Evolutionary conservation across 2,797 vertebrate genomes (phyloP).

Genomic region (Hipposideros larvatus): DNA sequence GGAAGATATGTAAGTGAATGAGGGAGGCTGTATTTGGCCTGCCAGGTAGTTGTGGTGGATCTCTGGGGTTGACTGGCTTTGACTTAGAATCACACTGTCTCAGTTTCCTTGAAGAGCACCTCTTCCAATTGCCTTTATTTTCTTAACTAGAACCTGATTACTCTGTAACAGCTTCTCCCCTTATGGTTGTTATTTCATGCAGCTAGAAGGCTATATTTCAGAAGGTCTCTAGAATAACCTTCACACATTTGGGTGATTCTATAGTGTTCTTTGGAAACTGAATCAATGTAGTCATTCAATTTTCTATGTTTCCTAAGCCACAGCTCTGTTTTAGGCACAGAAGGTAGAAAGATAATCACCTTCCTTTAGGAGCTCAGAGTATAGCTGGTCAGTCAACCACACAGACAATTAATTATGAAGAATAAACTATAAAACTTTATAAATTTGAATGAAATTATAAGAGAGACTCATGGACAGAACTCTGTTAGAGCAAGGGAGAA

Average conservation of each 20-base stretch:
- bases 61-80: neutral
- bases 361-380: neutral
- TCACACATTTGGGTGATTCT: neutral
- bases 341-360: neutral
- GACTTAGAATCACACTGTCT: neutral
- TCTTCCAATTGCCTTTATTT: neutral
- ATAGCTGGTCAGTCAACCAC: neutral
- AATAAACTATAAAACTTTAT: neutral
- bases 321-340: neutral
- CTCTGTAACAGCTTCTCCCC: neutral
- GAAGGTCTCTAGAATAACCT: neutral
- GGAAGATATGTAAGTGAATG: neutral
- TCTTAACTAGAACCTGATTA: neutral
- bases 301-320: neutral
- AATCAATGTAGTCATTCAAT: neutral
- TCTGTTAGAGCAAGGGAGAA: neutral
- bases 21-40: neutral
- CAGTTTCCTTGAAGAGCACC: neutral
- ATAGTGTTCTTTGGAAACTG: neutral
- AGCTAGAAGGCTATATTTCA: neutral
- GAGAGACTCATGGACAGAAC: neutral
- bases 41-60: neutral
- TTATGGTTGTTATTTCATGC: neutral
- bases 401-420: neutral
- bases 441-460: neutral